Conservation (phyloP, 1,140 invertebrate species). For the Chironomus tepperi region DNA sequence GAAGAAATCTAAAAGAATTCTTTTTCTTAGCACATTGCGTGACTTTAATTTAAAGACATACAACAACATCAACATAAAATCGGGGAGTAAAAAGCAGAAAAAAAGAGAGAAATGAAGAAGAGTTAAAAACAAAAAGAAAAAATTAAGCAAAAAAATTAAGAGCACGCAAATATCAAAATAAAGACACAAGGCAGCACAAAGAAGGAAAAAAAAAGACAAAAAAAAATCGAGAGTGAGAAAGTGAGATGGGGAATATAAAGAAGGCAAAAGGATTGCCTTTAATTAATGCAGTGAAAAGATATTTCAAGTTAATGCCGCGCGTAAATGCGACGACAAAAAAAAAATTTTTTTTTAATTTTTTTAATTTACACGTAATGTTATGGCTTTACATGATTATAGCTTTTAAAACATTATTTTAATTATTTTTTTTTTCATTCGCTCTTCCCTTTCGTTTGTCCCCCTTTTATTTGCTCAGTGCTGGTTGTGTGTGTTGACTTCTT, state of each 20-base stretch:
- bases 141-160: not conserved
- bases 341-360: not conserved
- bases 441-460: no score
- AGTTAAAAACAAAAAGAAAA: no score
- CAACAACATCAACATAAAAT: no score
- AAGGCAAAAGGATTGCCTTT: conserved; percentile 1
- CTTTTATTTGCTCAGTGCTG: no score
- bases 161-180: not conserved
- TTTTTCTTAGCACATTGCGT: conserved; percentile 1
- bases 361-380: conserved; percentile 9
- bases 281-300: not conserved
- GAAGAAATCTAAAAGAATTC: not conserved
- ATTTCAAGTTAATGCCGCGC: no score
- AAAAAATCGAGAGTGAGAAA: not conserved
- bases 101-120: no score
- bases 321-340: conserved; percentile 7
- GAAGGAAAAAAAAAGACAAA: not conserved
- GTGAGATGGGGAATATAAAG: not conserved
- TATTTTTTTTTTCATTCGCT: not conserved
- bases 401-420: conserved; percentile 15
- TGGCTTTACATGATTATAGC: conserved; percentile 12
- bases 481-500: no score
- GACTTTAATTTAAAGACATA: not conserved
- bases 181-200: no score
- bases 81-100: no score